Conservation (phyloP, 2,888 invertebrate species). For the Pristionchus entomophagus region DNA sequence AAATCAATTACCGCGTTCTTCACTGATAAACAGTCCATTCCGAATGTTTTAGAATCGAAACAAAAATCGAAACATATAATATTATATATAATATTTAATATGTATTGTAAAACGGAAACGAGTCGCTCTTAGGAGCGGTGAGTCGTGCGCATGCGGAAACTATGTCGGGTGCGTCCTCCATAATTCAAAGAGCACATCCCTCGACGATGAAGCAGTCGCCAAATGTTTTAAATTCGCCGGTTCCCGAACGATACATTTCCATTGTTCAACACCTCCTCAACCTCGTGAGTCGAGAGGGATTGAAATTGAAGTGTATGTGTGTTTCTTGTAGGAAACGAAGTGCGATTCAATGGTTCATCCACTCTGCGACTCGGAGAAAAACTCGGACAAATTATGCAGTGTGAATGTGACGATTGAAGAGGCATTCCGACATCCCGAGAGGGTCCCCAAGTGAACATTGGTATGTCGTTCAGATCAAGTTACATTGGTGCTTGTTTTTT, state of each 20-base stretch:
- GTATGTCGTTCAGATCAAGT: slow-evolving; percentile 51
- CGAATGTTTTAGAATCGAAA: too few relatives aligned
- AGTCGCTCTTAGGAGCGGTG: slow-evolving; percentile 51
- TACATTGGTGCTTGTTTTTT: too few relatives aligned
- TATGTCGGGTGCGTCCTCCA: slow-evolving; percentile 46
- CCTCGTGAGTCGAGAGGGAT: slow-evolving; percentile 49
- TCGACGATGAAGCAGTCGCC: slow-evolving; percentile 32
- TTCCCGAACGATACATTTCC: slow-evolving; percentile 35
- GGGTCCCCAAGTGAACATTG: slow-evolving; percentile 66
- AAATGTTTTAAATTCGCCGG: too few relatives aligned
- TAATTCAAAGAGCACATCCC: not conserved
- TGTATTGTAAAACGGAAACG: too few relatives aligned
- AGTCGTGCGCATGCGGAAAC: slow-evolving; percentile 61
- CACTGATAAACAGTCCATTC: too few relatives aligned
- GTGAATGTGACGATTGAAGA: slow-evolving; percentile 69
- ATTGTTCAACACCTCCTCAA: slow-evolving; percentile 55
- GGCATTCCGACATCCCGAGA: slow-evolving; percentile 64
- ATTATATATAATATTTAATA: too few relatives aligned
- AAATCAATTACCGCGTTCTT: too few relatives aligned
- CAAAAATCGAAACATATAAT: too few relatives aligned
- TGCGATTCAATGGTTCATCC: slow-evolving; percentile 64
- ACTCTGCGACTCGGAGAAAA: slow-evolving; percentile 44
- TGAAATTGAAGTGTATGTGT: not conserved
- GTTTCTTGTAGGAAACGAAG: slow-evolving; percentile 53
- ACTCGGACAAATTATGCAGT: slow-evolving; percentile 65